These are phyloP conservation scores for Physella acuta DNA, from an alignment of 1,140 invertebrate species.

Conservation along the genomic window DNA sequence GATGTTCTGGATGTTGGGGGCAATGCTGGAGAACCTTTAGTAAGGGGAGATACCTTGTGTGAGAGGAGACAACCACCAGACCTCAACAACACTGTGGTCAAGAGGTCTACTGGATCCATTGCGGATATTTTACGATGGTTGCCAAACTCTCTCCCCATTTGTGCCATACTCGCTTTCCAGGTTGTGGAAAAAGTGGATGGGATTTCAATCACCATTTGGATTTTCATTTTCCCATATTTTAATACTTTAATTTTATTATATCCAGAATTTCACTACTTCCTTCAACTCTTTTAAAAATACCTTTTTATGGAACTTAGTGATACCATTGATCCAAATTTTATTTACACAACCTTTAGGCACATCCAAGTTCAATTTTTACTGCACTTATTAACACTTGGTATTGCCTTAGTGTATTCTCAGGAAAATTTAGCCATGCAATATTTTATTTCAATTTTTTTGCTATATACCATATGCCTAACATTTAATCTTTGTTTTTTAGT, in stretches of 20 bases:
- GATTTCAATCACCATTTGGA: neutral
- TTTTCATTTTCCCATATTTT: neutral
- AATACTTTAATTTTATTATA: neutral
- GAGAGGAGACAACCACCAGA: neutral
- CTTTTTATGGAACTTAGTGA: neutral
- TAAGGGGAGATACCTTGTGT: neutral
- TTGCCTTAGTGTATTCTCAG: too few relatives aligned
- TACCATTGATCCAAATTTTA: too few relatives aligned
- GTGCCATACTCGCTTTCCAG: too few relatives aligned
- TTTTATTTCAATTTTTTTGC: too few relatives aligned
- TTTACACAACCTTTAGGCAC: too few relatives aligned
- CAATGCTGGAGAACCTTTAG: conserved; percentile 52
- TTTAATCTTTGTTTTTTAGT: too few relatives aligned
- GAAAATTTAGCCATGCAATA: too few relatives aligned
- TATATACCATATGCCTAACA: too few relatives aligned
- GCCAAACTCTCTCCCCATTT: neutral
- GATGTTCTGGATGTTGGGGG: conserved; percentile 41
- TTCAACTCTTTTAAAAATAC: neutral
- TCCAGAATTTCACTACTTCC: neutral
- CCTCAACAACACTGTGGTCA: neutral
- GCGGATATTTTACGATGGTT: neutral
- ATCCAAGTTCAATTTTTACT: too few relatives aligned
- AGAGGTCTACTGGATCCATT: neutral
- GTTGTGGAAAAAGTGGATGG: neutral
- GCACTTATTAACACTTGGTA: too few relatives aligned